Evolutionary conservation across 1,140 invertebrate species (phyloP), one percentile per base, ranked within the genome.

Genomic region (Oncopeltus fasciatus): DNA sequence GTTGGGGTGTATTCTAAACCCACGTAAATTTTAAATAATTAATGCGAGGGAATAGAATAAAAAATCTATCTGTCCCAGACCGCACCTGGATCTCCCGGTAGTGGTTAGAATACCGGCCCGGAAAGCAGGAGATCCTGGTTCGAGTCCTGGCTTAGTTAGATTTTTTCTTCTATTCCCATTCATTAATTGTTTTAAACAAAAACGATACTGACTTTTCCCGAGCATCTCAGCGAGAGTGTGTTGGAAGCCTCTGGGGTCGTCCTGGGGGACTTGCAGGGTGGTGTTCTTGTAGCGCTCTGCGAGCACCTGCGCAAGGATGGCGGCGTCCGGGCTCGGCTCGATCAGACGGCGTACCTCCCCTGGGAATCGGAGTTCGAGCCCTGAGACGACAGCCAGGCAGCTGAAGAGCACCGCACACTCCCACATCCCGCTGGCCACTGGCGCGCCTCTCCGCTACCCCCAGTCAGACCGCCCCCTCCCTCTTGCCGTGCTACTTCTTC

Each of bases 191-290:
- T n/a, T n/a, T 38, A 5, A 38, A 8, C 31, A 38, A 38, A 38
- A 5, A 14, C 14, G 27, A 47, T 63, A 78, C 83, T 76, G 81
- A 88, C 87, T 89, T 84, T 86, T 82, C 62, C 86, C 85, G 65
- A 90, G 75, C 78, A 90, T 84, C 70, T 88, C 84, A 78, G 88
- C 85, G 63, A 90, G 81, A 61, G 83, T 82, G 67, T 81, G 83
- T 62, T 86, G 83, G 59, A 76, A 73, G 33, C 76, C 76, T 38
- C 76, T 69, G 62, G 75, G 70, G 64, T 74, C 70, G 31, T 71
- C 72, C 16, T 51, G 44, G 14, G 27, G 29, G 18, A 26, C 44
- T 26, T 33, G 51, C 8, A 20, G 26, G 58, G 80, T 78, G 49
- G 78, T 77, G 66, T 83, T 83, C 67, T 84, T 80, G 31, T 57